Conservation (phyloP, 2,797 vertebrate species). For the Muscicapa striata region DNA sequence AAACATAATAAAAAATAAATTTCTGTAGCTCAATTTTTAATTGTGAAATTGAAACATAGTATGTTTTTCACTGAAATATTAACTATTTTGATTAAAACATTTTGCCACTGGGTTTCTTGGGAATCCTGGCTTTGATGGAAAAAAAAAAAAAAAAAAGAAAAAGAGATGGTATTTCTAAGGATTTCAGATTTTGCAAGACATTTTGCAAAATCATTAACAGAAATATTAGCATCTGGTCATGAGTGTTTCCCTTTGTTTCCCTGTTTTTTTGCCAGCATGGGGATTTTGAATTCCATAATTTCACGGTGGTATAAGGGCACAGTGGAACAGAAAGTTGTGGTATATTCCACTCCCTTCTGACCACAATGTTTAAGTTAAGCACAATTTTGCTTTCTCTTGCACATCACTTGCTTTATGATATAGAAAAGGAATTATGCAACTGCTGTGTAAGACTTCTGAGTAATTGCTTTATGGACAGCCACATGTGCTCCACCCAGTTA, state of each 20-base stretch:
- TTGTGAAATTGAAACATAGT: neutral
- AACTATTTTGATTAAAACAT: neutral
- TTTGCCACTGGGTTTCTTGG: neutral
- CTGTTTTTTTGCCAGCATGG: neutral
- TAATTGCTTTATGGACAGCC: conserved; percentile 2
- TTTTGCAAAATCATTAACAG: neutral
- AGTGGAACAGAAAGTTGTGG: neutral
- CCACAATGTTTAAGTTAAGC: neutral
- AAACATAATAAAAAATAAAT: neutral
- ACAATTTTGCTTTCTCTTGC: neutral
- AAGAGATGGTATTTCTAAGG: neutral
- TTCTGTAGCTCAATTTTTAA: neutral
- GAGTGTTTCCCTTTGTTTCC: neutral
- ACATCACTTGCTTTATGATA: neutral
- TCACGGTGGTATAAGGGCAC: neutral
- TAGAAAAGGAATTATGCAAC: neutral
- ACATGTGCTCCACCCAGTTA: neutral
- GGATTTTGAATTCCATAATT: neutral
- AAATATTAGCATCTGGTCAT: neutral
- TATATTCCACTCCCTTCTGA: neutral
- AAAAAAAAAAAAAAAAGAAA: neutral
- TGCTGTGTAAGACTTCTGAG: neutral
- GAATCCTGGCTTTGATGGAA: neutral
- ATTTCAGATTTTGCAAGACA: neutral
- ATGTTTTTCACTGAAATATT: neutral